Conservation (phyloP, 2,888 invertebrate species). For the Oegoconia quadripuncta region DNA sequence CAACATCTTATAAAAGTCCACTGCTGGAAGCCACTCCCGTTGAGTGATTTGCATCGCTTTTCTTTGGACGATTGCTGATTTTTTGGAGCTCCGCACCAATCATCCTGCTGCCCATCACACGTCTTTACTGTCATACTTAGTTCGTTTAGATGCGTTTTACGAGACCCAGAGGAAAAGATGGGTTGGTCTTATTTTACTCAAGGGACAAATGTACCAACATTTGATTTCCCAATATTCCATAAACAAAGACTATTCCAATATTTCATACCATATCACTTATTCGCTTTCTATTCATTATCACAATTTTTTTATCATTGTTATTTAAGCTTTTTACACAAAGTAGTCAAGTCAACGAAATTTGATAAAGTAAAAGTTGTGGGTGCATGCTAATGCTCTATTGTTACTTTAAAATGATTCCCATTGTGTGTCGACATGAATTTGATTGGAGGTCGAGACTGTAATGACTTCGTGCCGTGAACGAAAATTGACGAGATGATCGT, state of each 20-base stretch:
- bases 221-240: constrained; percentile 32
- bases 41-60: no score
- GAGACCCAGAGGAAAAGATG: no score
- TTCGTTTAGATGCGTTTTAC: no score
- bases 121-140: no score
- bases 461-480: constrained; percentile 26
- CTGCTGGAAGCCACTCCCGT: no score
- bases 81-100: no score
- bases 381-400: constrained; percentile 58
- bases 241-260: constrained; percentile 30
- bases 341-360: constrained; percentile 44
- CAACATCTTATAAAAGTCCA: no score
- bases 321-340: constrained; percentile 39
- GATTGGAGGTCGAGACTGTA: constrained; percentile 38
- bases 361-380: constrained; percentile 56
- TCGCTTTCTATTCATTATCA: constrained; percentile 51
- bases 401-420: constrained; percentile 49
- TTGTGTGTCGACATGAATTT: constrained; percentile 39
- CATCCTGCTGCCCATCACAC: no score
- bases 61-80: no score
- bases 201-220: no score
- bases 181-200: no score
- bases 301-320: constrained; percentile 46
- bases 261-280: constrained; percentile 29
- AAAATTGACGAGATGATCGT: constrained; percentile 28